Percentiles rank a stretch among this genome's conserved stretches.
Evolutionary conservation across 2,888 invertebrate species (phyloP).

Genomic region (Trypoxylon attenuatum): DNA sequence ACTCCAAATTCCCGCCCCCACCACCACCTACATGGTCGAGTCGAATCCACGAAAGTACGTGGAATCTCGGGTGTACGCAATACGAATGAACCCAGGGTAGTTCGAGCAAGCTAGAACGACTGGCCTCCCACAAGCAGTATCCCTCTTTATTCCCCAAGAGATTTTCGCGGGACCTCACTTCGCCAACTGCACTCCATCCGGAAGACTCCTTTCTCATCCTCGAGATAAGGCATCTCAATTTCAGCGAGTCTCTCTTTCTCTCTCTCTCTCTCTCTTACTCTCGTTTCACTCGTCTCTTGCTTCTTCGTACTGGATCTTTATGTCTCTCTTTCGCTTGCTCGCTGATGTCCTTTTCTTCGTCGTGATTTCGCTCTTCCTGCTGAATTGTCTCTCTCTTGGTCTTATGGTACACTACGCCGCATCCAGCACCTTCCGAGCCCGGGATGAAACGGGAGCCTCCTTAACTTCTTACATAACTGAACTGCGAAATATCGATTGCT

Average conservation of each 20-base stretch:
- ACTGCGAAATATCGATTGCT: slow-evolving; percentile 50
- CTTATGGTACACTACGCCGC: neutral
- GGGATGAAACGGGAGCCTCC: slow-evolving; percentile 23
- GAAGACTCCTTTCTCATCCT: slow-evolving; percentile 58
- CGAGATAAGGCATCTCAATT: slow-evolving; percentile 70
- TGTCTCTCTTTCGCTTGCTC: slow-evolving; percentile 6
- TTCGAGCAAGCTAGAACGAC: slow-evolving; percentile 46
- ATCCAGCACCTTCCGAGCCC: too few relatives aligned
- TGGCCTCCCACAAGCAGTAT: slow-evolving; percentile 53
- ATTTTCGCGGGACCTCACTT: slow-evolving; percentile 57
- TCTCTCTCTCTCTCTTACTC: neutral
- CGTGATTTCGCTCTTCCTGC: neutral
- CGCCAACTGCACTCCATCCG: slow-evolving; percentile 54
- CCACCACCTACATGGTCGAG: too few relatives aligned
- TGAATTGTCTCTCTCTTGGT: neutral
- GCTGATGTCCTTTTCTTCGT: neutral
- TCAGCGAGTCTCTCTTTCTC: slow-evolving; percentile 41
- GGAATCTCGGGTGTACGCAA: slow-evolving; percentile 53
- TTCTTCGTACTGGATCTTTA: neutral
- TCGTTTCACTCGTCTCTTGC: neutral
- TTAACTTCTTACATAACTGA: slow-evolving; percentile 51
- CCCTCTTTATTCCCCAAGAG: slow-evolving; percentile 61
- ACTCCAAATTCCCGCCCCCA: too few relatives aligned
- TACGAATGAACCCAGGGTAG: slow-evolving; percentile 38
- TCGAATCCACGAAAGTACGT: slow-evolving; percentile 40